A percentile compares a stretch with the other conserved stretches of the same genome.
phyloP scores from a whole-genome alignment of 2,888 invertebrate genomes.

The Troides oblongomaculatus region DNA sequence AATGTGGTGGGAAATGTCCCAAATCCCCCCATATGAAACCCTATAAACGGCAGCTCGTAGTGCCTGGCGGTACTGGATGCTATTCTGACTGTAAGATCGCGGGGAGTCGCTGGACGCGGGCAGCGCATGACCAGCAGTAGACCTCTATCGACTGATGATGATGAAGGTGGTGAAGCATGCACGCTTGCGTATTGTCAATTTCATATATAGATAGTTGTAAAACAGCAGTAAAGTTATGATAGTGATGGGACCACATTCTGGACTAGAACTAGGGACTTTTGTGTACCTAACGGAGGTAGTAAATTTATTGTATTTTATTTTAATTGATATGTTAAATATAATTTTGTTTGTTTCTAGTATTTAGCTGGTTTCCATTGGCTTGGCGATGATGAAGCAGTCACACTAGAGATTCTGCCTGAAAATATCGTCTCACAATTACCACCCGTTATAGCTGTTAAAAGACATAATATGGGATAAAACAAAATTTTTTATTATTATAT shows the following conservation, averaged over 20 bases:
- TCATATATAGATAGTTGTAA: too few species aligned
- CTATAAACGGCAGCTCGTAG: too few species aligned
- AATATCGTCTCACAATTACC: constrained; percentile 86
- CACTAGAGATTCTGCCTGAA: constrained; percentile 87
- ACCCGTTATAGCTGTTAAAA: constrained; percentile 76
- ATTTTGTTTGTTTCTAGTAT: constrained; percentile 77
- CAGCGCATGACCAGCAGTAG: too few species aligned
- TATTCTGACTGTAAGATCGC: too few species aligned
- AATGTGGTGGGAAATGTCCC: too few species aligned
- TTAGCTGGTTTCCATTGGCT: constrained; percentile 86
- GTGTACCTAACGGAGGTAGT: not conserved
- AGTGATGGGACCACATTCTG: not conserved
- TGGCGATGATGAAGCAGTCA: constrained; percentile 84
- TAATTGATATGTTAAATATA: not conserved
- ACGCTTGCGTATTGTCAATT: too few species aligned
- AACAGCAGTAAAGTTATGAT: not conserved
- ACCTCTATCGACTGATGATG: too few species aligned
- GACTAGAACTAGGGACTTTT: too few species aligned
- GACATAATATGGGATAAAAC: constrained; percentile 38
- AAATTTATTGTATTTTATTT: not conserved
- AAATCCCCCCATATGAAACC: too few species aligned
- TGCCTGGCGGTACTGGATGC: too few species aligned
- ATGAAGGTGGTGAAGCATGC: too few species aligned
- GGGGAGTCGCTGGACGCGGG: too few species aligned
- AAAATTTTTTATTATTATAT: not conserved